These are phyloP conservation scores for Neopipo cinnamomea DNA, from an alignment of 2,113 vertebrate species.

Conservation along the genomic window DNA sequence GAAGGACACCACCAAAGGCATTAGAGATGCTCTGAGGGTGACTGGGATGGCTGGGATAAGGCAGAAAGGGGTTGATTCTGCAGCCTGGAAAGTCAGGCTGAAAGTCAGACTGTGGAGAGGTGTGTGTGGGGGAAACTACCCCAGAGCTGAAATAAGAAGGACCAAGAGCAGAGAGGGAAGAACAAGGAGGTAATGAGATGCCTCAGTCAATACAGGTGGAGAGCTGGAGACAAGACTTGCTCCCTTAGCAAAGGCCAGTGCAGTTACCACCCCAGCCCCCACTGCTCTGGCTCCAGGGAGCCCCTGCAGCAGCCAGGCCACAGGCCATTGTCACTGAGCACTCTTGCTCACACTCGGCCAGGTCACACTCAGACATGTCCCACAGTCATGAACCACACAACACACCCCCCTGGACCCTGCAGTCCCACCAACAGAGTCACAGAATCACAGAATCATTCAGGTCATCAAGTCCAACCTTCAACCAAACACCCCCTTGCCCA, in stretches of 20 bases:
- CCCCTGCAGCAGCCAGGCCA: neutral
- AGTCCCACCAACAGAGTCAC: neutral
- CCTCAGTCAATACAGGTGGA: no score
- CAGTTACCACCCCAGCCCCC: no score
- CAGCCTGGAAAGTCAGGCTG: neutral
- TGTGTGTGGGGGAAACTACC: neutral
- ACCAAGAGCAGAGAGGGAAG: neutral
- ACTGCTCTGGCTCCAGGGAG: neutral
- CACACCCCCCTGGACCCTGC: fast-evolving
- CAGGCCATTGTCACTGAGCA: neutral
- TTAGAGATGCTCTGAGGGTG: neutral
- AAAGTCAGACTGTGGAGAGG: neutral
- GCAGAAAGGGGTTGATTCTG: neutral
- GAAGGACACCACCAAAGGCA: neutral
- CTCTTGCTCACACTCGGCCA: neutral
- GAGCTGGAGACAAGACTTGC: neutral
- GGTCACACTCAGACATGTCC: neutral
- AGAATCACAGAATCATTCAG: no score
- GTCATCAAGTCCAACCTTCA: neutral
- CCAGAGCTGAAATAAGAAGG: neutral
- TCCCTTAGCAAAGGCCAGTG: neutral
- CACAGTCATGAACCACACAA: neutral
- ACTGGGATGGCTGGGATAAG: neutral
- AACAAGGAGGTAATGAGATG: neutral
- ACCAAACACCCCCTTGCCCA: neutral